Conservation (phyloP, 2,888 invertebrate genomes). For the Syritta pipiens region DNA sequence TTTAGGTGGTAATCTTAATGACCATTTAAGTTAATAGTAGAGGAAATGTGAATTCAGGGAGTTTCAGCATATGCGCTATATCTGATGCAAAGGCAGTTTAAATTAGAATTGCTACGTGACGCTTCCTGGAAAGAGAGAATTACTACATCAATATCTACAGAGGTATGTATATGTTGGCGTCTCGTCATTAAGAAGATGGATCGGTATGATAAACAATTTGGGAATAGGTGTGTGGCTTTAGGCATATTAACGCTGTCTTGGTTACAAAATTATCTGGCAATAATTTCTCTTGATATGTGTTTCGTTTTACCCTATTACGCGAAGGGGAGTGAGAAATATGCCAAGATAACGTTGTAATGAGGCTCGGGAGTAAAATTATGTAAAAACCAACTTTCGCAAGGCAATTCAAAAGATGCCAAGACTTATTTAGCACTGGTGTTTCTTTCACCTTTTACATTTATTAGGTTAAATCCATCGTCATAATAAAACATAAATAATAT, state of each 20-base stretch:
- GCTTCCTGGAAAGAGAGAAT: constrained; percentile 13
- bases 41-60: constrained; percentile 7
- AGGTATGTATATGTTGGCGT: neutral
- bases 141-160: constrained; percentile 16
- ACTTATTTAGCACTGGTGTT: too few species aligned
- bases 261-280: constrained; percentile 7
- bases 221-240: neutral
- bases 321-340: too few species aligned
- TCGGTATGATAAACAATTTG: constrained; percentile 24
- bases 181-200: constrained; percentile 19
- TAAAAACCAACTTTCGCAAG: too few species aligned
- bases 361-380: too few species aligned
- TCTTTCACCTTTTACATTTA: too few species aligned
- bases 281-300: constrained; percentile 9
- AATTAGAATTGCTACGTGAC: constrained; percentile 31
- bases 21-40: constrained; percentile 34
- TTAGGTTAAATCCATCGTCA: too few species aligned
- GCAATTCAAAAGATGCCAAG: too few species aligned
- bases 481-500: too few species aligned
- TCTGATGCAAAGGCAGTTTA: constrained; percentile 23
- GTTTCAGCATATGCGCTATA: constrained; percentile 4
- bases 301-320: too few species aligned
- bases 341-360: too few species aligned
- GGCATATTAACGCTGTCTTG: constrained; percentile 24
- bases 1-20: constrained; percentile 33